Conservation (phyloP, 2,797 vertebrate genomes). For the Ispidina lecontei region DNA sequence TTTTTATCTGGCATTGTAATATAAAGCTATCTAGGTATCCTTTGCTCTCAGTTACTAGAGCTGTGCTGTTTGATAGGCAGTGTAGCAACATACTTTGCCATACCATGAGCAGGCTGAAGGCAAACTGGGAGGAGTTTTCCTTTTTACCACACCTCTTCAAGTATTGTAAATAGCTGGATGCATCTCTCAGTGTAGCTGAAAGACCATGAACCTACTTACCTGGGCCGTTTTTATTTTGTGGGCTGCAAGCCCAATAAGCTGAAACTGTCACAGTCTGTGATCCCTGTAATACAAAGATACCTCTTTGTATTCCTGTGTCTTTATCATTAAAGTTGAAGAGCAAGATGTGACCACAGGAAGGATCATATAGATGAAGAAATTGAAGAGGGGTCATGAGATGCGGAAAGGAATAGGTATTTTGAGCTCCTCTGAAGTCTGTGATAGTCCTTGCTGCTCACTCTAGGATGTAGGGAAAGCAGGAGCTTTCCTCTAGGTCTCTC, state of each 20-base stretch:
- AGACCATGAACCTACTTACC: neutral
- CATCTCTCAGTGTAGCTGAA: neutral
- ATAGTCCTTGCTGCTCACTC: neutral
- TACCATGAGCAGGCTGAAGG: neutral
- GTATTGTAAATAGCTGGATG: neutral
- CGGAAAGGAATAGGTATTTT: neutral
- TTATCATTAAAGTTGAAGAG: neutral
- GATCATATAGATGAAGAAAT: neutral
- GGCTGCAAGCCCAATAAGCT: neutral
- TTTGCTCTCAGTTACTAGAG: neutral
- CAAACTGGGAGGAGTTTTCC: neutral
- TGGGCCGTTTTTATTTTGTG: neutral
- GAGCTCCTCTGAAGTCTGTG: neutral
- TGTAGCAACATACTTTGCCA: neutral
- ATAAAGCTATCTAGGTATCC: neutral
- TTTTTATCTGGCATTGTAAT: neutral
- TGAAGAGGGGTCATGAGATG: neutral
- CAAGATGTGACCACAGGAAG: neutral
- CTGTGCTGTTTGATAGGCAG: neutral
- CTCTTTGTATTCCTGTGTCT: neutral
- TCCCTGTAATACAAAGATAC: neutral
- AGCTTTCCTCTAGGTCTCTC: neutral
- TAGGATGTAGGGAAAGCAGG: accelerated
- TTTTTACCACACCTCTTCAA: neutral
- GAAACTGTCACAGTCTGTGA: neutral